Conservation (phyloP, 2,797 vertebrate species). For the Gambelia wislizenii region DNA sequence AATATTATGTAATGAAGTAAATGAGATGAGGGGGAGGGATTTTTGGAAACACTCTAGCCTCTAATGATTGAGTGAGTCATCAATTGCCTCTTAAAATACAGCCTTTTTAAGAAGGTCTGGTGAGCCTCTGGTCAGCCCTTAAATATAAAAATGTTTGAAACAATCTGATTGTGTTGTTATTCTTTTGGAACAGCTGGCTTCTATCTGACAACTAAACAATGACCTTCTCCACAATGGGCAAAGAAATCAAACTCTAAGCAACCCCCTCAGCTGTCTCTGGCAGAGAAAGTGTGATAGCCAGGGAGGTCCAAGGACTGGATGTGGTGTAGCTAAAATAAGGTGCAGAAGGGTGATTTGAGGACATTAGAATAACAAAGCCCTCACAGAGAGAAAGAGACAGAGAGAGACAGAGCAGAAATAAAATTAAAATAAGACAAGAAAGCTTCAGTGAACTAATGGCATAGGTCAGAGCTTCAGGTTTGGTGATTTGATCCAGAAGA, state of each 20-base stretch:
- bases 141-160: not conserved
- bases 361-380: slow-evolving; percentile 26
- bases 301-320: slow-evolving; percentile 8
- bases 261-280: not conserved
- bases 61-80: slow-evolving; percentile 10
- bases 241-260: not conserved
- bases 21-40: slow-evolving; percentile 14
- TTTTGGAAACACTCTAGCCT: not conserved
- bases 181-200: slow-evolving; percentile 18
- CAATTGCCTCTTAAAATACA: slow-evolving; percentile 34
- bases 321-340: slow-evolving; percentile 35
- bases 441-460: not conserved
- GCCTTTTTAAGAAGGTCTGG: not conserved
- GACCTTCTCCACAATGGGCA: not conserved
- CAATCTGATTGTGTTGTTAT: slow-evolving; percentile 15
- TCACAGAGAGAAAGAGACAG: not conserved
- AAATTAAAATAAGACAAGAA: not conserved
- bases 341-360: slow-evolving; percentile 18
- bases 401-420: not conserved
- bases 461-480: not conserved
- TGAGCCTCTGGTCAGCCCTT: not conserved
- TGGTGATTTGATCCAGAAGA: not conserved
- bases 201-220: slow-evolving; percentile 30
- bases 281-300: not conserved
- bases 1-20: slow-evolving; percentile 34